Evolutionary conservation across 1,140 invertebrate species (phyloP).

Genomic region (Bombyx mandarina): DNA sequence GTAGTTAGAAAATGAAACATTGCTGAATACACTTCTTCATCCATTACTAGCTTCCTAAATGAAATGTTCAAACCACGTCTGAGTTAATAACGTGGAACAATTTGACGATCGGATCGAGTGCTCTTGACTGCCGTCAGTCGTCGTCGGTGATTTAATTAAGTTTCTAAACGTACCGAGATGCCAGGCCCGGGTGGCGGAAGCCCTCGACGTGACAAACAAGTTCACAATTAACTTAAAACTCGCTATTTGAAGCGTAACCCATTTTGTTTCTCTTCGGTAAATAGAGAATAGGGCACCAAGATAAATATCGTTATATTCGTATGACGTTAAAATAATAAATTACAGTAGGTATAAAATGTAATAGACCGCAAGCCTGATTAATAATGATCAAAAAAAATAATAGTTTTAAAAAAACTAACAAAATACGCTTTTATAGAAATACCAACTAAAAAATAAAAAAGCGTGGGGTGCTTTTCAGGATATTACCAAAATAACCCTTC

Average conservation of each 20-base stretch:
- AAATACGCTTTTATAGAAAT: too few relatives aligned
- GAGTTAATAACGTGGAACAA: slow-evolving; percentile 36
- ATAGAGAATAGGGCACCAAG: too few relatives aligned
- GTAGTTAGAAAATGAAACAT: too few relatives aligned
- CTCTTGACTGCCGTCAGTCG: slow-evolving; percentile 26
- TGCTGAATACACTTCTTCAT: slow-evolving; percentile 1
- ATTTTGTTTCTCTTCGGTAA: neutral
- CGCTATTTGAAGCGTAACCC: slow-evolving; percentile 3
- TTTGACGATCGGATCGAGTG: slow-evolving; percentile 32
- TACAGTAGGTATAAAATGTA: too few relatives aligned
- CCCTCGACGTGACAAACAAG: slow-evolving; percentile 11
- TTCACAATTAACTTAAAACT: slow-evolving; percentile 8
- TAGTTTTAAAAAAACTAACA: too few relatives aligned
- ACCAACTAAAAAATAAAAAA: too few relatives aligned
- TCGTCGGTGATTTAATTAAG: slow-evolving; percentile 43
- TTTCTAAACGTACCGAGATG: slow-evolving; percentile 32
- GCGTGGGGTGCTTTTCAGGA: too few relatives aligned
- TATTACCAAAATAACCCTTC: too few relatives aligned
- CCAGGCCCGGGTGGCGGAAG: slow-evolving; percentile 7
- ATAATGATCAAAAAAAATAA: too few relatives aligned
- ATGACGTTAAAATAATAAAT: too few relatives aligned
- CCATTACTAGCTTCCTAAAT: neutral
- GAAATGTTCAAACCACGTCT: slow-evolving; percentile 2
- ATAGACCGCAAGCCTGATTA: too few relatives aligned
- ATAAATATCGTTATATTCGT: too few relatives aligned